Conservation (phyloP, 2,888 invertebrate genomes). For the Limnephilus auricula region DNA sequence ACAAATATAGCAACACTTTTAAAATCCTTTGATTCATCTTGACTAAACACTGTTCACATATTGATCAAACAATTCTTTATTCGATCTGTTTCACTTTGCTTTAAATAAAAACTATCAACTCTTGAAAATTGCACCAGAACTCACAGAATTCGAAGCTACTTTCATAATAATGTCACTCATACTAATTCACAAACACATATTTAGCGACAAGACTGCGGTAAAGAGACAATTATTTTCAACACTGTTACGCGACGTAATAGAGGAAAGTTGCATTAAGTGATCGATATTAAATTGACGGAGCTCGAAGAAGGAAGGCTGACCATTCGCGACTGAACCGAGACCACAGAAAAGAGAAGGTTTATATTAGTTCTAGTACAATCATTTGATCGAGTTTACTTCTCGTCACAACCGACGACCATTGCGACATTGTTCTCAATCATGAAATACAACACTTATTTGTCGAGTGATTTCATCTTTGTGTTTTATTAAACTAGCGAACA, state of each 20-base stretch:
- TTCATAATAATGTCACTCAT: slow-evolving; percentile 6
- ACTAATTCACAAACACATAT: slow-evolving; percentile 4
- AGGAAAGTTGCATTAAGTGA: neutral
- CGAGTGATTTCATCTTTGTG: slow-evolving; percentile 36
- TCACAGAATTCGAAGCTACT: neutral
- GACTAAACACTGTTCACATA: slow-evolving; percentile 35
- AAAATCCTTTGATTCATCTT: slow-evolving; percentile 36
- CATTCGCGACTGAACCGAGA: slow-evolving; percentile 53
- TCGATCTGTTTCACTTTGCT: slow-evolving; percentile 13
- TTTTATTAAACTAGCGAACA: neutral
- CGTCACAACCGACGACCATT: slow-evolving; percentile 44
- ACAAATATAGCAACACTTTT: slow-evolving; percentile 27
- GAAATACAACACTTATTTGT: slow-evolving; percentile 25
- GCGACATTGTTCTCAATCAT: slow-evolving; percentile 62
- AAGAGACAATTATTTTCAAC: slow-evolving; percentile 9
- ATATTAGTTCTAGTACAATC: slow-evolving; percentile 39
- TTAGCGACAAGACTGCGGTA: slow-evolving; percentile 1
- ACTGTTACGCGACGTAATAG: neutral
- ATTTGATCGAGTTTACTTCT: slow-evolving; percentile 52
- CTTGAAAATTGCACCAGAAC: neutral
- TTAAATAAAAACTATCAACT: neutral
- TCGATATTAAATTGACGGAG: slow-evolving; percentile 4
- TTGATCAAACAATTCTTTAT: neutral
- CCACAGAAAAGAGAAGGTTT: slow-evolving; percentile 57
- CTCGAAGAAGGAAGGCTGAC: slow-evolving; percentile 17